Percentiles rank a stretch among this genome's conserved stretches.
These are phyloP conservation scores for Urechis unicinctus DNA, from an alignment of 2,888 invertebrate genomes.

Conservation along the genomic window DNA sequence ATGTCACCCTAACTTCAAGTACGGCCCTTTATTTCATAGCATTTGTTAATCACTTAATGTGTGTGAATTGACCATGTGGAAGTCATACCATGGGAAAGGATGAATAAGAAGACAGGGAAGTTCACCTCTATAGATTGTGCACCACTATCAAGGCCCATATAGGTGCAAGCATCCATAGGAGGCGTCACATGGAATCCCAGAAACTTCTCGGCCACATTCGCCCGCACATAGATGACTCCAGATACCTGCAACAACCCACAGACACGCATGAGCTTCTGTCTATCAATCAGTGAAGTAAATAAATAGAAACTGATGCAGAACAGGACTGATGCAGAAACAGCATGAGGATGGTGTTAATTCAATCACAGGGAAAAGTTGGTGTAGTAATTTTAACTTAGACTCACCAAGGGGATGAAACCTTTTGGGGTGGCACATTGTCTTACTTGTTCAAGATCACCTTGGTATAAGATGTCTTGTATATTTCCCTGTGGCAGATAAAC, in stretches of 20 bases:
- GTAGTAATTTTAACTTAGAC: not conserved
- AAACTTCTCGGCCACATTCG: conserved; percentile 45
- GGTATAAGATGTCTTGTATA: conserved; percentile 41
- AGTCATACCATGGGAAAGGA: too few relatives aligned
- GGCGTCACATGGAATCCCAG: conserved; percentile 49
- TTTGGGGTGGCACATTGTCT: conserved; percentile 20
- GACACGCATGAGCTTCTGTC: not conserved
- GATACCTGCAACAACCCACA: conserved; percentile 37
- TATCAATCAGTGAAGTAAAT: too few relatives aligned
- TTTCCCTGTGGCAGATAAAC: conserved; percentile 33
- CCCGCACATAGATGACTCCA: conserved; percentile 51
- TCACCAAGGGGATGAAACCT: conserved; percentile 33
- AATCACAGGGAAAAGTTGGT: not conserved
- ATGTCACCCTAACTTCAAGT: too few relatives aligned
- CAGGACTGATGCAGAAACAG: too few relatives aligned
- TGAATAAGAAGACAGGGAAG: too few relatives aligned
- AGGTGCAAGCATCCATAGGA: conserved; percentile 54
- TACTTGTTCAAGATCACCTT: conserved; percentile 28
- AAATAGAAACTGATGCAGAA: too few relatives aligned
- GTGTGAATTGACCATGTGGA: too few relatives aligned
- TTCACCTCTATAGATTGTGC: conserved; percentile 44
- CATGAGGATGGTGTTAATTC: too few relatives aligned
- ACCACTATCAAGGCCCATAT: conserved; percentile 55
- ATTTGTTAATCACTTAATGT: too few relatives aligned
- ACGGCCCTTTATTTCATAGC: too few relatives aligned